Conservation (phyloP, 2,888 invertebrate species). For the Netelia melanura region DNA sequence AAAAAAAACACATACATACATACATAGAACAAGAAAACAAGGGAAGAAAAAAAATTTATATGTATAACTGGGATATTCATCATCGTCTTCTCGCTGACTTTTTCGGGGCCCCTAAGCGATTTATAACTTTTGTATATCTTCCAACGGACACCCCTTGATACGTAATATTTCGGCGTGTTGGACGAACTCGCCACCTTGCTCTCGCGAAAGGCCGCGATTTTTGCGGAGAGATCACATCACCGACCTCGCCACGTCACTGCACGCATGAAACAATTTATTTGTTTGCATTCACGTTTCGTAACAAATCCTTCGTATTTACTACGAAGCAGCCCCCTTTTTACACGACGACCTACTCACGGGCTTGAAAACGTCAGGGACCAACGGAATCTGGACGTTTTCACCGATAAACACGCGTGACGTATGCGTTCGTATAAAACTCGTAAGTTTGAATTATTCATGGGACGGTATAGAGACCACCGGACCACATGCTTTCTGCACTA, state of each 20-base stretch:
- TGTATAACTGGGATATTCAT: slow-evolving; percentile 67
- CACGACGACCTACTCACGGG: slow-evolving; percentile 28
- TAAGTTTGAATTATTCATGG: slow-evolving; percentile 80
- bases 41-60: slow-evolving; percentile 48
- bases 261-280: neutral
- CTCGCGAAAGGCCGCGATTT: slow-evolving; percentile 35
- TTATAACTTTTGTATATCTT: slow-evolving; percentile 63
- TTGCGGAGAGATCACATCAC: neutral
- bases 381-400: slow-evolving; percentile 74
- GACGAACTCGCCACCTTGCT: slow-evolving; percentile 52
- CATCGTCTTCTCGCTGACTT: slow-evolving; percentile 68
- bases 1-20: slow-evolving; percentile 27
- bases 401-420: slow-evolving; percentile 74
- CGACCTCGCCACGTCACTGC: neutral
- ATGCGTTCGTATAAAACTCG: slow-evolving; percentile 71
- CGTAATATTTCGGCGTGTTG: slow-evolving; percentile 37
- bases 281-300: neutral
- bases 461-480: slow-evolving; percentile 31
- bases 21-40: neutral
- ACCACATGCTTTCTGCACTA: slow-evolving; percentile 71
- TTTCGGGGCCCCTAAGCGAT: slow-evolving; percentile 61
- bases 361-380: slow-evolving; percentile 60
- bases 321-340: slow-evolving; percentile 14
- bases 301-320: slow-evolving; percentile 25
- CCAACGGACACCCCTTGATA: slow-evolving; percentile 44